Conservation (phyloP, 2,797 vertebrate species). For the Neosilurus hyrtlii region DNA sequence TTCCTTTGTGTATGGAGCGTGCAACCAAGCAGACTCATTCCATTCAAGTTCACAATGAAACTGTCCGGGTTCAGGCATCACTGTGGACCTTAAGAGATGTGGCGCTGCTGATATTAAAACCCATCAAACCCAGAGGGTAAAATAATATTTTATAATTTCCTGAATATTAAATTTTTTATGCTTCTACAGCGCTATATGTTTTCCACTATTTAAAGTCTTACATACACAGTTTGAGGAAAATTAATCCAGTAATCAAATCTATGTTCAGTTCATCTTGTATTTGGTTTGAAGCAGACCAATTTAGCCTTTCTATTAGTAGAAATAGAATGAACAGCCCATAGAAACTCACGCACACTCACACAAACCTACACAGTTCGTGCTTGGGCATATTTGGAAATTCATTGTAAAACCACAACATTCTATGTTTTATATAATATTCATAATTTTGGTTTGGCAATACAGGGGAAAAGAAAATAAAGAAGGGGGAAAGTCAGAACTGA, state of each 20-base stretch:
- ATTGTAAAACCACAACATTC: constrained; percentile 65
- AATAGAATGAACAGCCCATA: constrained; percentile 41
- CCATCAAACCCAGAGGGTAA: neutral
- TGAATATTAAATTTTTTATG: neutral
- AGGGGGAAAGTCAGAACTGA: constrained; percentile 49
- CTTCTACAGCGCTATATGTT: neutral
- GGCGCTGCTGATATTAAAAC: constrained; percentile 1
- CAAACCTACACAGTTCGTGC: constrained; percentile 44
- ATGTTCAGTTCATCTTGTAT: constrained; percentile 28
- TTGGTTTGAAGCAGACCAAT: constrained; percentile 45
- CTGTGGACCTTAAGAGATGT: neutral
- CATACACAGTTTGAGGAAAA: neutral
- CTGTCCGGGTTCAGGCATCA: constrained; percentile 21
- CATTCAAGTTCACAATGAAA: constrained; percentile 6
- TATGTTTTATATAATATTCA: constrained; percentile 72
- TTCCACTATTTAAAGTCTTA: constrained; percentile 17
- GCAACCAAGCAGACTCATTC: constrained; percentile 23
- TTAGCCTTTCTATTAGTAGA: constrained; percentile 55
- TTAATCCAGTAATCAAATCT: constrained; percentile 30
- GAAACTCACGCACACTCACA: constrained; percentile 8
- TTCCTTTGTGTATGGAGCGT: constrained; percentile 29
- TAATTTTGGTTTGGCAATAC: constrained; percentile 71
- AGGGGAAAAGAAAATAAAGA: constrained; percentile 58
- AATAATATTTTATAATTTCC: neutral
- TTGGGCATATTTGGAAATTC: constrained; percentile 63